Base-by-base conservation (phyloP, 2,113 vertebrate species). In the Microtus montanus region DNA sequence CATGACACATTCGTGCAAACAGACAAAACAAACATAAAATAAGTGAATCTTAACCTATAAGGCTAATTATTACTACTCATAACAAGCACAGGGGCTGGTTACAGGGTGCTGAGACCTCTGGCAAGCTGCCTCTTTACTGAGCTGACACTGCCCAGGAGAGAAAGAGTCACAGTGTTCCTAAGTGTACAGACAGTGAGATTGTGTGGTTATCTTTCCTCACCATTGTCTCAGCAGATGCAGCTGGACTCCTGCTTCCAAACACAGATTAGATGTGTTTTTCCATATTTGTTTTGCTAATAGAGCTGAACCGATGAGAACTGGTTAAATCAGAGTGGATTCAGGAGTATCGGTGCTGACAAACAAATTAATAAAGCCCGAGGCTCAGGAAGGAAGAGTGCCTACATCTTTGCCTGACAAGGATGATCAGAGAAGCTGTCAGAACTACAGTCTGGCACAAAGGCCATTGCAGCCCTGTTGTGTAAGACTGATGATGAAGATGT, bases 21-120 rank as follows among this genome's bases (percentile, higher is more conserved):
- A 58, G 58, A 61, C n/a, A 84, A 84, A 30, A 84, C 26, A 63
- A 63, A 30, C 58, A 15, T 84, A 41, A 84, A 64, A 64, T 84
- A 30, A 44, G 26, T 84, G 58, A 84, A 41, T 44, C 58, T 84
- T 41, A 83, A 41, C 80, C 58, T 41, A 41, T 4, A 63, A 17
- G n/a, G 22, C 80, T 30, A 85, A 47, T 19, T 41, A 84, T 91
- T 90, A 75, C 96, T 87, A 96, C 66, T 52, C 44, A 41, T 61
- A 58, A 68, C 82, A 82, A 91, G 75, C 41, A 26, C 70, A 89
- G 64, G 33, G 77, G 82, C 52, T 91, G 70, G 70, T 93, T 91
- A 91, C 49, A 58, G 12, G 68, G 70, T 2, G 64, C 30, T 49
- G 86, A 41, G 61, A 87, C 44, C 61, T 63, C 66, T 47, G 44